These are phyloP conservation scores for Spinus pinus DNA, from an alignment of 2,797 vertebrate species.

Conservation along the genomic window DNA sequence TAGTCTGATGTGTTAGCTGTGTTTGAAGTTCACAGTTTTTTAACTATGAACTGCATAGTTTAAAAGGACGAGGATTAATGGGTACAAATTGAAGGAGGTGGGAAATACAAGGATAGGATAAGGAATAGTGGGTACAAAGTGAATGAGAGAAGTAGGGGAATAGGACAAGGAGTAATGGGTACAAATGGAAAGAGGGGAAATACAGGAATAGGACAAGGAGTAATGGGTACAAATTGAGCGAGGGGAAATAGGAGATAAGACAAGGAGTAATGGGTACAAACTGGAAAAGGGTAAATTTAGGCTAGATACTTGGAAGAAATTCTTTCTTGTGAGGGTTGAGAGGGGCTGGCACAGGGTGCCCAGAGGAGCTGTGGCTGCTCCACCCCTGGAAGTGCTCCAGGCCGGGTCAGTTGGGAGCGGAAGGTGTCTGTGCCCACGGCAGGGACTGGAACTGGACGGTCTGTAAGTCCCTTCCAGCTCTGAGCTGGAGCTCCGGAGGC, in stretches of 20 bases:
- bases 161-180: background rate
- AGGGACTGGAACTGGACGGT: rapidly evolving
- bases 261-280: background rate
- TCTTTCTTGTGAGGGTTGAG: no score
- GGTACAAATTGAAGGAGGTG: background rate
- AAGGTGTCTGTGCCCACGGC: rapidly evolving
- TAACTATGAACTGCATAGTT: background rate
- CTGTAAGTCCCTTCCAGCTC: rapidly evolving
- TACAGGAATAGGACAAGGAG: background rate
- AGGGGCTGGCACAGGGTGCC: background rate
- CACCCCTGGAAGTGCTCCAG: background rate
- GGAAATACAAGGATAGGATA: rapidly evolving
- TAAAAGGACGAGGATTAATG: background rate
- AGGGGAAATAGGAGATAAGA: background rate
- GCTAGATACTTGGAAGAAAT: background rate
- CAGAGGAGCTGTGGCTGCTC: background rate
- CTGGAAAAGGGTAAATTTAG: background rate
- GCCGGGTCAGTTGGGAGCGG: no score
- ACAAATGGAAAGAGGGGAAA: background rate
- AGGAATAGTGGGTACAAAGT: background rate
- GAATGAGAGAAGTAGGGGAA: rapidly evolving
- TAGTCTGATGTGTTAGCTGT: rapidly evolving
- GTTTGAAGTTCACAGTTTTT: background rate
- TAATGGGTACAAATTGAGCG: background rate
- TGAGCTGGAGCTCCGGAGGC: rapidly evolving